Percentiles rank a stretch among this genome's conserved stretches.
Conservation (phyloP, 2,113 vertebrate genomes). For the Gavialis gangeticus region DNA sequence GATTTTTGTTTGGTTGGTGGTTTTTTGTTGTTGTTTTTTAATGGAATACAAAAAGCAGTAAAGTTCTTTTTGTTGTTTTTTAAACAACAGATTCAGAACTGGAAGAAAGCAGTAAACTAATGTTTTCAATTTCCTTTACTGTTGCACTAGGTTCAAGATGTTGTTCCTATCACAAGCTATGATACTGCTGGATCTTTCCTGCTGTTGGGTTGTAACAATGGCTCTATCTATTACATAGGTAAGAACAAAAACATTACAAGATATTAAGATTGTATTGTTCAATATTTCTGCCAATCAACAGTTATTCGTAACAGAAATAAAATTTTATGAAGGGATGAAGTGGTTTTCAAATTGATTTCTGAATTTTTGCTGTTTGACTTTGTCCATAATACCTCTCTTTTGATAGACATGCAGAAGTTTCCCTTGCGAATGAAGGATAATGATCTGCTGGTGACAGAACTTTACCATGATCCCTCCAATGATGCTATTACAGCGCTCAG, state of each 20-base stretch:
- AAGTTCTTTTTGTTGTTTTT: background rate
- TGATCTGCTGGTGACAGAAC: conserved; percentile 95
- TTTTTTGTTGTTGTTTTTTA: no score
- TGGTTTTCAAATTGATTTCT: background rate
- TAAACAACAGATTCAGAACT: background rate
- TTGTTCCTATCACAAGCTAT: conserved; percentile 95
- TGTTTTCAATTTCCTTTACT: background rate
- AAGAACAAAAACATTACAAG: background rate
- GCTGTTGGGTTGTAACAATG: conserved; percentile 95
- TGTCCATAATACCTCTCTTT: background rate
- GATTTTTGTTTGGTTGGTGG: no score
- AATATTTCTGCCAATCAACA: background rate
- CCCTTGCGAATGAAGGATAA: conserved; percentile 98
- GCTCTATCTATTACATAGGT: conserved; percentile 99
- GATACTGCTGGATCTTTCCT: conserved; percentile 98
- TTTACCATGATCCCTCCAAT: conserved; percentile 96
- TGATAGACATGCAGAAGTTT: conserved; percentile 97
- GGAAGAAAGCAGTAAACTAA: background rate
- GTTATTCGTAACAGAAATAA: background rate
- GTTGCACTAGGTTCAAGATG: conserved; percentile 91
- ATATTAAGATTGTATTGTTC: background rate
- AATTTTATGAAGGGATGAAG: background rate
- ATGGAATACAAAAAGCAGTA: no score
- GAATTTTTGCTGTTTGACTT: background rate
- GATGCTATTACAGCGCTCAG: conserved; percentile 97